These are phyloP conservation scores for Tetramorium alpestre DNA, from an alignment of 1,140 invertebrate genomes.

Conservation along the genomic window DNA sequence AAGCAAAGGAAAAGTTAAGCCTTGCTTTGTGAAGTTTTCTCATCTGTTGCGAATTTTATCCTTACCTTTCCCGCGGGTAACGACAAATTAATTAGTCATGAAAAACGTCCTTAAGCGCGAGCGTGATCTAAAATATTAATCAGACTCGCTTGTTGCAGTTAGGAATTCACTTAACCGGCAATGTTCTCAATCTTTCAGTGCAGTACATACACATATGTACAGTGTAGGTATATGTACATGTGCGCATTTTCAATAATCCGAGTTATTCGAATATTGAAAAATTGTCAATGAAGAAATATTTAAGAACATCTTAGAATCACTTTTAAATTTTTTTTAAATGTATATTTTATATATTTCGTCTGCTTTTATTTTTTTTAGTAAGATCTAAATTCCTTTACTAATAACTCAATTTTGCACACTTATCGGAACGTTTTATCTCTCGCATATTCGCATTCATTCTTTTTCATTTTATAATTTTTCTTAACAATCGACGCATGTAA, in stretches of 20 bases:
- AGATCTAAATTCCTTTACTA: background rate
- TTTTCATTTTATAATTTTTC: background rate
- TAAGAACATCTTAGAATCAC: background rate
- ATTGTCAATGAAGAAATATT: background rate
- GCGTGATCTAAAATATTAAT: conserved; percentile 54
- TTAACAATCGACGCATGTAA: background rate
- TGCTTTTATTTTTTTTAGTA: background rate
- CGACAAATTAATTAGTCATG: conserved; percentile 59
- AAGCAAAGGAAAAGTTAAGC: conserved; percentile 62
- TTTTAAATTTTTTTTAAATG: background rate
- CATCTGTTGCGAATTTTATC: conserved; percentile 61
- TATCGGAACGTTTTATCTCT: background rate
- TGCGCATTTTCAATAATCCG: background rate
- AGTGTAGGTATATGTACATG: background rate
- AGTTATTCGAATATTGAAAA: background rate
- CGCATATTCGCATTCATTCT: background rate
- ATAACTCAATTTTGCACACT: background rate
- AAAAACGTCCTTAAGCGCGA: conserved; percentile 52
- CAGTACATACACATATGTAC: background rate
- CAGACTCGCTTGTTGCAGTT: conserved; percentile 35
- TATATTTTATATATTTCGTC: background rate
- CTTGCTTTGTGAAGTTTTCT: conserved; percentile 61
- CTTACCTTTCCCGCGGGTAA: conserved; percentile 44
- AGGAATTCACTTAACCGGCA: conserved; percentile 53
- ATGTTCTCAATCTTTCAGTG: conserved; percentile 47